These are phyloP conservation scores for Lochmaea crataegi DNA, from an alignment of 2,888 invertebrate genomes.

Conservation along the genomic window DNA sequence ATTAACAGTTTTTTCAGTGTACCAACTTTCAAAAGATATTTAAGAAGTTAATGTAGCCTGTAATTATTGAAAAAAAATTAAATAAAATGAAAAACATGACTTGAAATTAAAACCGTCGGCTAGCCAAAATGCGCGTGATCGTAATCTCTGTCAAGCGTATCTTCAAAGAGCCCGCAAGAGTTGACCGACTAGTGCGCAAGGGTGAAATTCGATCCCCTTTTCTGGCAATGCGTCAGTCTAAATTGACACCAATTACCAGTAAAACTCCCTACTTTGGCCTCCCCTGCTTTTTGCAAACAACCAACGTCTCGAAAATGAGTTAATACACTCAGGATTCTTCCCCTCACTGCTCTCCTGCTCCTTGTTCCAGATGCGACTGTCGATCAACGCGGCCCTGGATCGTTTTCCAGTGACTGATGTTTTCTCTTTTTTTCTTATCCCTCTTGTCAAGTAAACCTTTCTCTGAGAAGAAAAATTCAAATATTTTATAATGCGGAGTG, in stretches of 20 bases:
- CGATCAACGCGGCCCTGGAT: slow-evolving; percentile 32
- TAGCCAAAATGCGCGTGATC: slow-evolving; percentile 26
- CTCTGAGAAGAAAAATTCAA: background rate
- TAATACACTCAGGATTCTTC: slow-evolving; percentile 60
- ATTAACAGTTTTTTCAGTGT: background rate
- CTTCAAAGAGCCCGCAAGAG: slow-evolving; percentile 46
- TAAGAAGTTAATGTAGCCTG: background rate
- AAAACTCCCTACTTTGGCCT: slow-evolving; percentile 66
- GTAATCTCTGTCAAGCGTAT: slow-evolving; percentile 42
- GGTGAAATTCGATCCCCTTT: slow-evolving; percentile 65
- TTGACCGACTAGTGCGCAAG: slow-evolving; percentile 55
- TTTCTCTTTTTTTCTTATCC: slow-evolving; percentile 2
- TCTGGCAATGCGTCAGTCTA: slow-evolving; percentile 71
- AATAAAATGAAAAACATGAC: background rate
- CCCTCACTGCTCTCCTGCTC: slow-evolving; percentile 19
- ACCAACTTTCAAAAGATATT: background rate
- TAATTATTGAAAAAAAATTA: background rate
- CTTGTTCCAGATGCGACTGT: slow-evolving; percentile 34
- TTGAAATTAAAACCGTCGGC: background rate
- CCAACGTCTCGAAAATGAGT: slow-evolving; percentile 66
- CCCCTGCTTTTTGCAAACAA: slow-evolving; percentile 61
- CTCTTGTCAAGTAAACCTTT: background rate
- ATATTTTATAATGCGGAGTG: background rate
- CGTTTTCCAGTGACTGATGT: slow-evolving; percentile 27
- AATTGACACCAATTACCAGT: slow-evolving; percentile 76